Evolutionary conservation across 2,797 vertebrate genomes (phyloP).

Genomic region (Rhinoraja longicauda): DNA sequence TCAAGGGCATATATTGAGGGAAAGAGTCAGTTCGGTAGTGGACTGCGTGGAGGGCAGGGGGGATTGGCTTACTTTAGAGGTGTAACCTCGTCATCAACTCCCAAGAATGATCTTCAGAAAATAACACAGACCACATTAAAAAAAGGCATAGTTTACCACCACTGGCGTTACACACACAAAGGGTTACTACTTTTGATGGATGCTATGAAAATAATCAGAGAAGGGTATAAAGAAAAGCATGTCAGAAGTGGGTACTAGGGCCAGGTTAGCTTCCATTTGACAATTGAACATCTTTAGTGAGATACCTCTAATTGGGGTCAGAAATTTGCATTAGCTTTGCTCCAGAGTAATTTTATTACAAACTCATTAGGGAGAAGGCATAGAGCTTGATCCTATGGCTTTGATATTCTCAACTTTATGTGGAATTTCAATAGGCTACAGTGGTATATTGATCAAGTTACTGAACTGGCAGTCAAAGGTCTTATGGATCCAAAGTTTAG

Average conservation of each 20-base stretch:
- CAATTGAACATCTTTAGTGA: not conserved
- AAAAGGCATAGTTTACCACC: not conserved
- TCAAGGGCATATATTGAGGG: not conserved
- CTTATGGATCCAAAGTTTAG: too few species aligned
- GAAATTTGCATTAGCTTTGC: not conserved
- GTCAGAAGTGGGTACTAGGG: not conserved
- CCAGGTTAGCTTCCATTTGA: not conserved
- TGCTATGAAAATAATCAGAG: not conserved
- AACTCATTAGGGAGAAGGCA: not conserved
- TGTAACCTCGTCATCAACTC: not conserved
- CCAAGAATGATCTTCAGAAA: not conserved
- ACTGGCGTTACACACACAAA: not conserved
- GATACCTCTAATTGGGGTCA: not conserved
- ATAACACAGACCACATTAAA: not conserved
- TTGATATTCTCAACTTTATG: not conserved
- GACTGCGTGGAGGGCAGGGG: not conserved
- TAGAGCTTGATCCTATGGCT: not conserved
- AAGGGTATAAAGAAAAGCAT: not conserved
- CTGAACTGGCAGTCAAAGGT: too few species aligned
- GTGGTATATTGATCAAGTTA: too few species aligned
- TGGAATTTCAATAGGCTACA: not conserved
- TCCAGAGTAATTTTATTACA: not conserved
- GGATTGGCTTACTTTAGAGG: not conserved
- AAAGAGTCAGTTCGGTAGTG: not conserved
- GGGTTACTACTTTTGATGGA: not conserved